These are phyloP conservation scores for Pedionomus torquatus DNA, from an alignment of 2,113 vertebrate species.

Conservation along the genomic window DNA sequence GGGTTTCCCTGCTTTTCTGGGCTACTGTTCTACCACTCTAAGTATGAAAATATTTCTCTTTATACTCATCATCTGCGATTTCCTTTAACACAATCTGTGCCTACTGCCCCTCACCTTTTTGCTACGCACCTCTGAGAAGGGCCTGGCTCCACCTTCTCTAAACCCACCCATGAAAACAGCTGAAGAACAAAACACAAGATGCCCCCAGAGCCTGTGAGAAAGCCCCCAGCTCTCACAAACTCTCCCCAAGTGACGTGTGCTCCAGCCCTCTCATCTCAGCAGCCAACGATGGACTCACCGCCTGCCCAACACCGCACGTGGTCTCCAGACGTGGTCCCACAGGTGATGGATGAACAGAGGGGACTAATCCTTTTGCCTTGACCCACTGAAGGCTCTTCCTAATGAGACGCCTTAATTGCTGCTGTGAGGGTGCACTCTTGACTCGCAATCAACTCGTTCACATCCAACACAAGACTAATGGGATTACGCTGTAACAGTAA, in stretches of 20 bases:
- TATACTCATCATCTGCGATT: background rate
- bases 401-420: background rate
- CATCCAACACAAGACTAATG: background rate
- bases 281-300: background rate
- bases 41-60: background rate
- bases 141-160: background rate
- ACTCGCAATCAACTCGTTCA: background rate
- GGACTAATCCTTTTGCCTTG: background rate
- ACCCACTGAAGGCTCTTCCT: background rate
- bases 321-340: background rate
- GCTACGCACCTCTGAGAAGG: background rate
- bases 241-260: background rate
- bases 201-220: background rate
- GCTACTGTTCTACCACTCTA: background rate
- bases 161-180: background rate
- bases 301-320: background rate
- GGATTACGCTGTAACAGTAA: rapidly evolving
- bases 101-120: background rate
- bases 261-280: background rate
- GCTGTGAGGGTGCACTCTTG: background rate
- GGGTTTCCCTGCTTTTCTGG: background rate
- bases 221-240: background rate
- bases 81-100: background rate
- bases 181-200: background rate
- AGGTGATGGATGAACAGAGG: background rate